Evolutionary conservation across 1,140 invertebrate genomes (phyloP).

Genomic region (Hyphantria cunea): DNA sequence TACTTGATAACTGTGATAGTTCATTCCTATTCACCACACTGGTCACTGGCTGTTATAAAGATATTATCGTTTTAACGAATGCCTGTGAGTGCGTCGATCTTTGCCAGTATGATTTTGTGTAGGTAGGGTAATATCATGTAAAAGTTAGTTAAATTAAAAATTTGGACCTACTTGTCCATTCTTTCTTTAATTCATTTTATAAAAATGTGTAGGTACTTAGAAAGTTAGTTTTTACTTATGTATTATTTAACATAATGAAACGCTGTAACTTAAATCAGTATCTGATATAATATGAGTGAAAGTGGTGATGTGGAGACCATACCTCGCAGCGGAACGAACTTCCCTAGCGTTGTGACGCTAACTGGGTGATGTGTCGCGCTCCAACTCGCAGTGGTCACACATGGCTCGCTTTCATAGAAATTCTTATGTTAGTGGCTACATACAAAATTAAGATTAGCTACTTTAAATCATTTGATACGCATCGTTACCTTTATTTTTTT

Average conservation of each 20-base stretch:
- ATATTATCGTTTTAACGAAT: slow-evolving; percentile 46
- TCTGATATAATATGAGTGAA: slow-evolving; percentile 23
- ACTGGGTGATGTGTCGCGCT: slow-evolving; percentile 66
- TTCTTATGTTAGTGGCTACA: slow-evolving; percentile 42
- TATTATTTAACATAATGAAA: slow-evolving; percentile 12
- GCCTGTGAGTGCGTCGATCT: slow-evolving; percentile 40
- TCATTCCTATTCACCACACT: slow-evolving; percentile 45
- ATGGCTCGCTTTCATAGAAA: slow-evolving; percentile 51
- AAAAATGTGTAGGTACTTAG: neutral
- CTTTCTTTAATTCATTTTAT: no score
- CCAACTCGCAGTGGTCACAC: slow-evolving; percentile 46
- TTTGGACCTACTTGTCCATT: no score
- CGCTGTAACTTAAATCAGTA: slow-evolving; percentile 4
- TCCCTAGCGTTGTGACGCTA: slow-evolving; percentile 36
- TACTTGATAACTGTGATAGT: slow-evolving; percentile 32
- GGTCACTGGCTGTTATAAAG: slow-evolving; percentile 41
- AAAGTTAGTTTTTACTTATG: neutral
- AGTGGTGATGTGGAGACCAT: slow-evolving; percentile 10
- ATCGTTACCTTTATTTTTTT: slow-evolving; percentile 20
- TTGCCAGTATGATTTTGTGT: slow-evolving; percentile 16
- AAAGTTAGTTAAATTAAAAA: no score
- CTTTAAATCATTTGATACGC: slow-evolving; percentile 20
- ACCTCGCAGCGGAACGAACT: slow-evolving; percentile 37
- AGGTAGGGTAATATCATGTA: no score
- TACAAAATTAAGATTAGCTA: no score